Percentiles rank a stretch among this genome's conserved stretches.
Evolutionary conservation across 1,140 invertebrate species (phyloP).

Genomic region (Pachyrhynchus sulphureomaculatus): DNA sequence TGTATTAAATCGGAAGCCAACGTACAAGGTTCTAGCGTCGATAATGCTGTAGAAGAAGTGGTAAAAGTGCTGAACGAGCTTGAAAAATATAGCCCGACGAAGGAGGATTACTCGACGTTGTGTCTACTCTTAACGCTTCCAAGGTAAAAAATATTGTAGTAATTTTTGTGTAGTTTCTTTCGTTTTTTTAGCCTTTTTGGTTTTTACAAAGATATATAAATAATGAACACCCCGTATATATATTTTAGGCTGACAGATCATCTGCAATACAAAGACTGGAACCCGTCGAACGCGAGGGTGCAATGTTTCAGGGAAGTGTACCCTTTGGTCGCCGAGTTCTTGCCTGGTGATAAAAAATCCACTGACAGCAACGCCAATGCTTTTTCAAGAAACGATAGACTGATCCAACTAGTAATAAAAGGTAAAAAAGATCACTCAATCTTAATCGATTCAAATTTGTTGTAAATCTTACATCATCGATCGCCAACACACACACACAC

Average conservation of each 20-base stretch:
- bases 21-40: constrained; percentile 67
- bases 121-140: constrained; percentile 91
- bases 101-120: constrained; percentile 90
- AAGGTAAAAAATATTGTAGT: constrained; percentile 37
- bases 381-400: constrained; percentile 78
- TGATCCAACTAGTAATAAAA: constrained; percentile 91
- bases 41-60: constrained; percentile 90
- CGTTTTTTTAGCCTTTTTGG: no score
- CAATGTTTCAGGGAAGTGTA: constrained; percentile 82
- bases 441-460: no score
- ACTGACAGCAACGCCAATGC: constrained; percentile 56
- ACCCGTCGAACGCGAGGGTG: constrained; percentile 82
- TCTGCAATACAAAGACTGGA: constrained; percentile 88
- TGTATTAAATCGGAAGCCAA: constrained; percentile 89
- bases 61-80: constrained; percentile 87
- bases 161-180: no score
- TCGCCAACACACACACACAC: no score
- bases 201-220: no score
- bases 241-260: constrained; percentile 79
- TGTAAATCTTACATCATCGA: no score
- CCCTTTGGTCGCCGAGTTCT: constrained; percentile 85
- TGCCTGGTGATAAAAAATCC: constrained; percentile 74
- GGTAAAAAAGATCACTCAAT: no score
- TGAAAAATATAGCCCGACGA: constrained; percentile 83
- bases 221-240: no score